Evolutionary conservation across 2,113 vertebrate species (phyloP).

Genomic region (Caretta caretta): DNA sequence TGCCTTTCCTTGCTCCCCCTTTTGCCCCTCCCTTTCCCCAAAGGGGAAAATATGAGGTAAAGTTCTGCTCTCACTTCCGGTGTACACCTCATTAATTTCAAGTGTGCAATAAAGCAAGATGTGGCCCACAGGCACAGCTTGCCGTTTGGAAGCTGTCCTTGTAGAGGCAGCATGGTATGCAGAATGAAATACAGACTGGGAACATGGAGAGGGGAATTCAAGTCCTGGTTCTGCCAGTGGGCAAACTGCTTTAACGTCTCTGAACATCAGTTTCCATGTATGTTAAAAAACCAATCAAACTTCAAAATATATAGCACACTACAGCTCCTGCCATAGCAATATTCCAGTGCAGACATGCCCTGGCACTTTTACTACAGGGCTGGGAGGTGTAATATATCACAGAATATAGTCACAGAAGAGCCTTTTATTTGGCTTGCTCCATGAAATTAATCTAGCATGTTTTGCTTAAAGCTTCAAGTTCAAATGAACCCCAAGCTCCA

Average conservation of each 20-base stretch:
- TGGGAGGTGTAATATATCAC: not conserved
- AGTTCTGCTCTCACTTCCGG: not conserved
- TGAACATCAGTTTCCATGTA: not conserved
- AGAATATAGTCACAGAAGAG: not conserved
- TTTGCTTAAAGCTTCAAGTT: not conserved
- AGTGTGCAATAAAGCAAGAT: not conserved
- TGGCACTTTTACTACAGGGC: not conserved
- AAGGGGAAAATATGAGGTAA: rapidly evolving
- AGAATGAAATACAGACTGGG: not conserved
- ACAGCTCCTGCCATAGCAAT: not conserved
- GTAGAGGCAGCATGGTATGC: not conserved
- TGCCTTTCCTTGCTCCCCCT: not conserved
- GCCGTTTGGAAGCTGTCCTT: rapidly evolving
- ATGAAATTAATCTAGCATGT: not conserved
- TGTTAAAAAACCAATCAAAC: not conserved
- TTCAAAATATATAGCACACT: not conserved
- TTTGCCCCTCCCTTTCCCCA: not conserved
- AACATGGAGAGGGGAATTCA: not conserved
- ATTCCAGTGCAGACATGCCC: not conserved
- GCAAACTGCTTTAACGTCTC: not conserved
- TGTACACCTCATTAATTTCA: not conserved
- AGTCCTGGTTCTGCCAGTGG: too few species aligned
- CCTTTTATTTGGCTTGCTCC: not conserved
- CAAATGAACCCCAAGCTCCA: not conserved
- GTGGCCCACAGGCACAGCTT: not conserved